Evolutionary conservation across 2,113 vertebrate genomes (phyloP).

Genomic region (Brachirus orientalis): DNA sequence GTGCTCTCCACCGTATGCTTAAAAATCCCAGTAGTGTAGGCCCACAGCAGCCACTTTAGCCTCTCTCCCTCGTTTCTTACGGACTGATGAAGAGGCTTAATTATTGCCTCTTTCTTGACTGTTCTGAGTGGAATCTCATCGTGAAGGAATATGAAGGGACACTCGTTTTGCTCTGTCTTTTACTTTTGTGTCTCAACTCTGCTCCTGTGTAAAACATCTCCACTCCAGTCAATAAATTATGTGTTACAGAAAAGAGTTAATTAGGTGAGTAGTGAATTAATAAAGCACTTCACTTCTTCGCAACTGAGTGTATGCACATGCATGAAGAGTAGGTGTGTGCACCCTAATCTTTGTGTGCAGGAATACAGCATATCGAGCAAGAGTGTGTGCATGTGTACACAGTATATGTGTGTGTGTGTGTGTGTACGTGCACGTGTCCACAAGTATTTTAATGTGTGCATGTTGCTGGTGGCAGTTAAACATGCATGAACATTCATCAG

Average conservation of each 20-base stretch:
- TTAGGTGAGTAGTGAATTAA: conserved; percentile 82
- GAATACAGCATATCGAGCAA: conserved; percentile 14
- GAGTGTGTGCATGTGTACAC: background rate
- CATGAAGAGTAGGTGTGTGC: conserved; percentile 56
- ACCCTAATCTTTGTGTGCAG: background rate
- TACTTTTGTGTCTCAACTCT: conserved; percentile 76
- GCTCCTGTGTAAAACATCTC: conserved; percentile 77
- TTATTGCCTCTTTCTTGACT: conserved; percentile 50
- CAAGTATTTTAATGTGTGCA: conserved; percentile 52
- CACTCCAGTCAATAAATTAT: conserved; percentile 78
- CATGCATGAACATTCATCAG: conserved; percentile 65
- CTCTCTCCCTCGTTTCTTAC: conserved; percentile 30
- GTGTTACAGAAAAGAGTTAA: conserved; percentile 82
- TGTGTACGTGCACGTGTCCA: too few relatives aligned
- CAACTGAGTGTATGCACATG: conserved; percentile 63
- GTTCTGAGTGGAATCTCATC: conserved; percentile 69
- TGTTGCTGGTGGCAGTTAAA: conserved; percentile 37
- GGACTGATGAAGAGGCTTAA: conserved; percentile 62
- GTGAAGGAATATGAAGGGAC: conserved; percentile 76
- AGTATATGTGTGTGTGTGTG: conserved; percentile 13
- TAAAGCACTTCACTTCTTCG: conserved; percentile 54
- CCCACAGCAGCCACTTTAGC: conserved; percentile 53
- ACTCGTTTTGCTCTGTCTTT: conserved; percentile 74
- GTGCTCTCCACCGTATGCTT: conserved; percentile 29
- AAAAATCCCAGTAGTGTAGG: conserved; percentile 47